Base-by-base conservation (phyloP, 2,113 vertebrate genomes). In the Jacana jacana region DNA sequence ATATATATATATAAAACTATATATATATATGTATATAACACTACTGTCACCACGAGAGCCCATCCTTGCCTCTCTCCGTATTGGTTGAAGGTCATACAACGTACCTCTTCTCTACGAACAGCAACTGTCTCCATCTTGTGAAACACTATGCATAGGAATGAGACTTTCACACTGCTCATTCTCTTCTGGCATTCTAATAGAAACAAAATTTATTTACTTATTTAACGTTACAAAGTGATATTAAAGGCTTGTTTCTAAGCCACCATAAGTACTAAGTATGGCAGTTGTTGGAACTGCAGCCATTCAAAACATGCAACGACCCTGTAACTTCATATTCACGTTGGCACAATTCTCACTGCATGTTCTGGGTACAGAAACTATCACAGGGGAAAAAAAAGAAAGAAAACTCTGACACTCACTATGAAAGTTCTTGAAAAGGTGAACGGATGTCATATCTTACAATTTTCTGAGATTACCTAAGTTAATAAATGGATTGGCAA, bases 161-260 rank as follows among this genome's bases (percentile, higher is more conserved):
- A 99, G 99, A 97, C 99, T 99, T 97, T 99, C 99, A 83, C 98
- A 98, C 96, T 99, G 99, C 78, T 99, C 99, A 4, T 95, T 98
- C 98, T 99, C 99, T 77, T 99, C 99, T 22, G 98, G 95, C 70
- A 98, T 97, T 97, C 99, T 89, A 75, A 93, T 91, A 93, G 84
- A 88, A 72, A 90, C 4, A 86, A 1, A 2, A 63, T 40, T 27
- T 69, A 51, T 70, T 57, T 77, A 20, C 73, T 61, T 81, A 17
- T 73, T 61, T 81, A 15, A 72, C 63, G 54, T 25, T 52, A 78
- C 1, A 68, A 27, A 70, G 39, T 33, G 66, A 57, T 35, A 68
- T 35, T 55, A 75, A 64, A 77, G 19, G 18, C 11, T 55, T 78
- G 19, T 28, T 80, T 52, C 6, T 14, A 89, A 61, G 37, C 19